Evolutionary conservation across 2,113 vertebrate genomes (phyloP).

Genomic region (Ciconia maguari): DNA sequence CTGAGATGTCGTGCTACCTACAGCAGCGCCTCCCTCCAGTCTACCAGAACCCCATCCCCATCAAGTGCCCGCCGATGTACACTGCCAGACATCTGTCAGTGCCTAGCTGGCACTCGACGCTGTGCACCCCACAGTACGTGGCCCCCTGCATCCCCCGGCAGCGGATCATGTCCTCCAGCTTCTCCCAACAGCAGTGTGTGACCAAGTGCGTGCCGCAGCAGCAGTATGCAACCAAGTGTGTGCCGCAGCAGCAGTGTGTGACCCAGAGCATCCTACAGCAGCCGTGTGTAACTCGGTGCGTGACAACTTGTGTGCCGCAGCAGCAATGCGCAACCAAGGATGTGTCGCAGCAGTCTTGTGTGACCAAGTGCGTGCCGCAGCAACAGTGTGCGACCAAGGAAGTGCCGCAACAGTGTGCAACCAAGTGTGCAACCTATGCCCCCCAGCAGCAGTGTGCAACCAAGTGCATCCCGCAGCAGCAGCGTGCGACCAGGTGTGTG

Average conservation of each 20-base stretch:
- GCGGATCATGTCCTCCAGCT: not conserved
- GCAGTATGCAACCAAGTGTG: not conserved
- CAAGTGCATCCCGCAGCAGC: not conserved
- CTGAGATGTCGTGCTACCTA: slow-evolving; percentile 5
- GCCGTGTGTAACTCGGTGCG: rapidly evolving
- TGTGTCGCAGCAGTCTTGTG: not conserved
- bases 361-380: not conserved
- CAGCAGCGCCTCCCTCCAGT: not conserved
- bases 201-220: not conserved
- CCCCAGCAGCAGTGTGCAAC: not conserved
- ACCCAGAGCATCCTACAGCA: not conserved
- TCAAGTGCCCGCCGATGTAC: not conserved
- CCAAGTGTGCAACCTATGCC: not conserved
- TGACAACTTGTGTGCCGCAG: not conserved
- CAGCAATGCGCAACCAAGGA: not conserved
- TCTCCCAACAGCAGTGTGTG: not conserved
- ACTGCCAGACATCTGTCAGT: rapidly evolving
- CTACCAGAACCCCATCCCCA: not conserved
- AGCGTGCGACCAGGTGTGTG: not conserved
- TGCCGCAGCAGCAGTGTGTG: not conserved
- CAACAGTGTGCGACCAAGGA: not conserved
- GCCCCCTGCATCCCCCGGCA: not conserved
- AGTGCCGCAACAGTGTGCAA: not conserved
- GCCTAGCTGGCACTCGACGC: not conserved
- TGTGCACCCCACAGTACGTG: not conserved